These are phyloP conservation scores for Neodiprion pinetum DNA, from an alignment of 1,140 invertebrate species.

Conservation along the genomic window DNA sequence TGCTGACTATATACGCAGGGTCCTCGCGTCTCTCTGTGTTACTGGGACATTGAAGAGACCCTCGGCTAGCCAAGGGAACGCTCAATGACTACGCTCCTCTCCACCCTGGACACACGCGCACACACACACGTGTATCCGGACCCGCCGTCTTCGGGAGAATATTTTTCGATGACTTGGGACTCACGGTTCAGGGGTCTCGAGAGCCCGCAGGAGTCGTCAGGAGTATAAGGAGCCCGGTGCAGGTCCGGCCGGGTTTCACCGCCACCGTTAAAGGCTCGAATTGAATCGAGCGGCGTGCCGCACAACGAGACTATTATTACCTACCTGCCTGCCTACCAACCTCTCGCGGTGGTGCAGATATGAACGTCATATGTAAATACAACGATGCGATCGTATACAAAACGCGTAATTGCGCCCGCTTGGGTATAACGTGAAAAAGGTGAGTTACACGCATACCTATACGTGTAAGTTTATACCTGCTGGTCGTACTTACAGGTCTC, in stretches of 20 bases:
- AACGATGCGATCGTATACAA: neutral
- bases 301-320: conserved; percentile 7
- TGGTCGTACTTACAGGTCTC: neutral
- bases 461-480: neutral
- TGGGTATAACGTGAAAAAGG: neutral
- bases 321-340: neutral
- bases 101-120: neutral
- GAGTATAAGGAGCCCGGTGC: neutral
- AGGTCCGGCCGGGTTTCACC: neutral
- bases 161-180: conserved; percentile 8
- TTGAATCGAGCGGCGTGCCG: conserved; percentile 1
- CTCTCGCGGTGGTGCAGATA: neutral
- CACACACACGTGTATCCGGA: neutral
- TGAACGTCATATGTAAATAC: neutral
- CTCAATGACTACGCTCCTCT: conserved; percentile 4
- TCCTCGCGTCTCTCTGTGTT: conserved; percentile 18
- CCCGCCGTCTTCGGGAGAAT: neutral
- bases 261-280: neutral
- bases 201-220: neutral
- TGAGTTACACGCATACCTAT: too few relatives aligned
- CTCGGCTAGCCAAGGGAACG: conserved; percentile 7
- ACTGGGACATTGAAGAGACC: conserved; percentile 10
- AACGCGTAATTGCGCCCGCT: neutral
- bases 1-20: conserved; percentile 29
- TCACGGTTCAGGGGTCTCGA: neutral